Conservation (phyloP, 1,140 invertebrate genomes). For the Pomacea maculata region DNA sequence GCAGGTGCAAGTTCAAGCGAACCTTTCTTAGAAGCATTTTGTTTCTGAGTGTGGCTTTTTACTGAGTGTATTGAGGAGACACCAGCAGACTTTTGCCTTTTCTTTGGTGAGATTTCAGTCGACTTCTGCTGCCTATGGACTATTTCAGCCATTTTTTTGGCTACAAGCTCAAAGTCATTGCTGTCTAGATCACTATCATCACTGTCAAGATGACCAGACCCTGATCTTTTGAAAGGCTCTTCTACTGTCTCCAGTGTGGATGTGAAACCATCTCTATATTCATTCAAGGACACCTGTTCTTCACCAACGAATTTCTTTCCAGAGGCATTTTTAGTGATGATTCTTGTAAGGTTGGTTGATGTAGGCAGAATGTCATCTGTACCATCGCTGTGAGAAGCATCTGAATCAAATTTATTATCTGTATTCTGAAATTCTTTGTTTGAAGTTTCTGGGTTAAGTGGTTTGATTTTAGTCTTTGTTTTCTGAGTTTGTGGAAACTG, state of each 20-base stretch:
- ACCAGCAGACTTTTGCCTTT: not conserved
- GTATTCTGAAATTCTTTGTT: no score
- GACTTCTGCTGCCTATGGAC: not conserved
- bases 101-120: no score
- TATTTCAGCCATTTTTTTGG: constrained; percentile 22
- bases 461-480: no score
- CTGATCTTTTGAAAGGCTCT: not conserved
- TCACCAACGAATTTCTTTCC: not conserved
- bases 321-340: not conserved
- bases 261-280: not conserved
- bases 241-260: not conserved
- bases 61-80: no score
- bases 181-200: constrained; percentile 35
- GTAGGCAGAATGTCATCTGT: not conserved
- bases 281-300: not conserved
- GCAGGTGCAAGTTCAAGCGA: no score
- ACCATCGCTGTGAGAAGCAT: no score
- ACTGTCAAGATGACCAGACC: not conserved
- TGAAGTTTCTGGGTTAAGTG: no score
- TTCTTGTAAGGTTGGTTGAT: not conserved
- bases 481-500: no score
- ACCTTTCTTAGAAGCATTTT: no score
- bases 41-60: no score
- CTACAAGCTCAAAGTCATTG: constrained; percentile 33
- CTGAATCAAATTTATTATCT: no score